A percentile compares a stretch with the other conserved stretches of the same genome.
Conservation (phyloP, 2,113 vertebrate species). For the Alaudala cheleensis region DNA sequence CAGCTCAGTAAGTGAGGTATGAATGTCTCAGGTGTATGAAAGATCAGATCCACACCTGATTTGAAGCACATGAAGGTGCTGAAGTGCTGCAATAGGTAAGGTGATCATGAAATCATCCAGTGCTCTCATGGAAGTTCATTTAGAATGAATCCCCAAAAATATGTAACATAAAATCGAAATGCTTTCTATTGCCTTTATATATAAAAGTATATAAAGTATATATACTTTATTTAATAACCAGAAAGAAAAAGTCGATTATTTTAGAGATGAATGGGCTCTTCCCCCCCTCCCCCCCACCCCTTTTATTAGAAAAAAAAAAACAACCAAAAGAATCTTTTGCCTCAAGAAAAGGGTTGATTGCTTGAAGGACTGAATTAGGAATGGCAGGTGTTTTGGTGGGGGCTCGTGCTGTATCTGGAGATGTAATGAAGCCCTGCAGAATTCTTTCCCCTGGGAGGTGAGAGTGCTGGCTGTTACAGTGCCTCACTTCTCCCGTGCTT, state of each 20-base stretch:
- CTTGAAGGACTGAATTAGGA: not conserved
- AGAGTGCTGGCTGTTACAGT: not conserved
- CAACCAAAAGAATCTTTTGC: not conserved
- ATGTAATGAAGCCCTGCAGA: not conserved
- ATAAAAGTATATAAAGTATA: too few relatives aligned
- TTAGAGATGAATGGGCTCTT: not conserved
- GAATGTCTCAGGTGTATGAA: not conserved
- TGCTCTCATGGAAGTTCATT: not conserved
- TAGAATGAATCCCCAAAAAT: not conserved
- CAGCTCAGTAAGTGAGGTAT: not conserved
- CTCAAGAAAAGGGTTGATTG: too few relatives aligned
- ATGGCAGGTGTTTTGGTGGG: not conserved
- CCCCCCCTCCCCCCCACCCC: too few relatives aligned
- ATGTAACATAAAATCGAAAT: not conserved
- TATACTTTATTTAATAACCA: not conserved
- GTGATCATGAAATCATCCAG: not conserved
- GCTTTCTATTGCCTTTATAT: not conserved
- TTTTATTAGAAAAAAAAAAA: too few relatives aligned
- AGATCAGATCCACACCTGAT: not conserved
- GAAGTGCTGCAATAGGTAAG: not conserved
- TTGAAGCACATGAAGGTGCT: not conserved
- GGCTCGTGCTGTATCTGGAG: not conserved
- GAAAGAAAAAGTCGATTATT: not conserved
- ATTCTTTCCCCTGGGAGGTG: not conserved
- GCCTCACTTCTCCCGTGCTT: not conserved